Base-by-base conservation (phyloP, 2,797 vertebrate genomes). In the Sphenopsis melanotis region DNA sequence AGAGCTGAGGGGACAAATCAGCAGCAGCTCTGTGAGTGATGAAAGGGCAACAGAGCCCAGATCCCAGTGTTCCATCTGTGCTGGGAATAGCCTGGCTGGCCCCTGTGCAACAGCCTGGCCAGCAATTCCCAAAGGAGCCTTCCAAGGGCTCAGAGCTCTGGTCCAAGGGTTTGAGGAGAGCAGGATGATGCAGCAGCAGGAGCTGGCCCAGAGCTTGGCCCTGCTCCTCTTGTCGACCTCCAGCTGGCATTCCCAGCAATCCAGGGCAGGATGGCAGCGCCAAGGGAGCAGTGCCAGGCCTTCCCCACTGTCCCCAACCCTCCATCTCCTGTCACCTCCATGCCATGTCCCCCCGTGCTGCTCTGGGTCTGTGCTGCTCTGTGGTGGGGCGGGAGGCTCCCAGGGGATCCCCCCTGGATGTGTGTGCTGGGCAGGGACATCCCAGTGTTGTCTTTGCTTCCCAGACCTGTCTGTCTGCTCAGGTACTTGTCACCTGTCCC, bases 401-500 rank as follows among this genome's bases (percentile, higher is more conserved):
- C 0, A 2, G 92, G 56, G 20, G 4, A 10, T 60, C 57, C 0
- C 0, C 2, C 49, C 55, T n/a, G 71, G 89, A 2, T 39, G 46
- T 90, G 81, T 92, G 93, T 94, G 85, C 84, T 82, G 87, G 84
- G 26, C 64, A 23, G 44, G 47, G 89, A 16, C 91, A 32, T 32
- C 9, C 69, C 61, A 0, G 6, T 89, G 72, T 90, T 70, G 85
- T 52, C 86, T 65, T 61, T 79, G 49, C 65, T 83, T 71, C 86
- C 57, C 10, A 71, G 15, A 89, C n/a, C 20, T 46, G 91, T 95
- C 9, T 94, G 96, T 96, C 60, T 72, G 2, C 66, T 75, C 36
- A 44, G 65, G 49, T 50, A 1, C 60, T 46, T 78, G 61, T 94
- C 83, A 8, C 13, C 1, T 64, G 60, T 83, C 93, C 91, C 47